Conservation (phyloP, 2,888 invertebrate species). For the Platynereis dumerilii region DNA sequence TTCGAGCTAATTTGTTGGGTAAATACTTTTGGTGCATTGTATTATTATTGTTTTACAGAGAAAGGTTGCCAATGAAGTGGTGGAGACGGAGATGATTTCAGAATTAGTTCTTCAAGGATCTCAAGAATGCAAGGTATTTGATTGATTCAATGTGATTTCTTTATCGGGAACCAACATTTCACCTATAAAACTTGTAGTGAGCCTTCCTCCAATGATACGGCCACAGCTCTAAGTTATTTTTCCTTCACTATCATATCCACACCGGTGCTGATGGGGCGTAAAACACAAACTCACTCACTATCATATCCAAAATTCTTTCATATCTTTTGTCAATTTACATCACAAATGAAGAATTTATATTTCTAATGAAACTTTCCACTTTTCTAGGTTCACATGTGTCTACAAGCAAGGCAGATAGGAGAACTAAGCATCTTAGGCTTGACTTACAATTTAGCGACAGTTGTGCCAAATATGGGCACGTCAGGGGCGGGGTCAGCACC, state of each 20-base stretch:
- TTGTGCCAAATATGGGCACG: conserved; percentile 10
- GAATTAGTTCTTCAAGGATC: conserved; percentile 49
- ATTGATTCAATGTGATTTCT: not conserved
- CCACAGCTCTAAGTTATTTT: no score
- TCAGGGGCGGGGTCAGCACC: conserved; percentile 25
- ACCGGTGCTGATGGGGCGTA: no score
- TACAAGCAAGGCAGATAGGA: conserved; percentile 79
- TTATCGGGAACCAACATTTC: no score
- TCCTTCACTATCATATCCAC: no score
- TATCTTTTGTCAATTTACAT: no score
- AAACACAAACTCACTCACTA: no score
- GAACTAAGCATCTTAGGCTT: conserved; percentile 77
- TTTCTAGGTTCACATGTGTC: conserved; percentile 70
- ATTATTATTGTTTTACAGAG: conserved; percentile 45
- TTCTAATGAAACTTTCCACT: not conserved
- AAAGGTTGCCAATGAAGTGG: conserved; percentile 54
- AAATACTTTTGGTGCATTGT: not conserved
- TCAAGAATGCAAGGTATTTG: conserved; percentile 14
- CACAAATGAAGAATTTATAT: no score
- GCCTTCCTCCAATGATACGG: no score
- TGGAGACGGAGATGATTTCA: conserved; percentile 55
- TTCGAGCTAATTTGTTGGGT: no score
- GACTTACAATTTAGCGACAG: conserved; percentile 69
- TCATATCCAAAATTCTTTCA: no score
- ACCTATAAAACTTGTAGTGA: no score